Conservation (phyloP, 2,113 vertebrate species). For the Coregonus clupeaformis region DNA sequence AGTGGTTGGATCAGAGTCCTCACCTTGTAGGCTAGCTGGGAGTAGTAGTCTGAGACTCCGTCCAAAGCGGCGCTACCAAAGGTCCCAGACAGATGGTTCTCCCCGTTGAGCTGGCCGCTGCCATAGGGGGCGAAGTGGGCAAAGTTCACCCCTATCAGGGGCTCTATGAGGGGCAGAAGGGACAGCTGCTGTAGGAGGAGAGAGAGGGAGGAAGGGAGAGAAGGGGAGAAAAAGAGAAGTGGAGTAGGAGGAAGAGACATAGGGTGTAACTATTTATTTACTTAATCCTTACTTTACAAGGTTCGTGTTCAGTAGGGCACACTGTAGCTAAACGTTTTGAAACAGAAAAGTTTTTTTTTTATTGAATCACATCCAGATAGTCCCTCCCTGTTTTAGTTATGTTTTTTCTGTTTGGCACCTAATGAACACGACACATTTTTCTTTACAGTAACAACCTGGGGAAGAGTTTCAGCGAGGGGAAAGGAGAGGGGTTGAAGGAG, state of each 20-base stretch:
- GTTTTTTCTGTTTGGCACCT: no score
- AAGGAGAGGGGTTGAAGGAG: no score
- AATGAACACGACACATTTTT: no score
- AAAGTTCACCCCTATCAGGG: constrained; percentile 94
- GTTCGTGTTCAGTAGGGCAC: no score
- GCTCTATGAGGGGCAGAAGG: constrained; percentile 95
- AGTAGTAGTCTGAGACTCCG: constrained; percentile 96
- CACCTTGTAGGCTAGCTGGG: constrained; percentile 92
- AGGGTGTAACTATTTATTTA: no score
- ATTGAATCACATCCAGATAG: no score
- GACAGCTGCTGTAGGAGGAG: constrained; percentile 84
- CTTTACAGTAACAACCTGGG: no score
- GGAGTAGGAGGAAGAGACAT: neutral
- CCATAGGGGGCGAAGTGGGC: constrained; percentile 96
- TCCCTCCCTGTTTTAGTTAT: no score
- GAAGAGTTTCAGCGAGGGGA: no score
- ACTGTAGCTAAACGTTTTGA: no score
- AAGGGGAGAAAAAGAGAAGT: neutral
- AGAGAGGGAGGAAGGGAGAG: constrained; percentile 24
- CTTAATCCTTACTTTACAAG: no score
- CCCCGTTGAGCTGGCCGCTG: constrained; percentile 88
- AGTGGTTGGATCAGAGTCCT: neutral
- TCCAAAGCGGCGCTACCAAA: constrained; percentile 95
- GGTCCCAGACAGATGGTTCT: constrained; percentile 88
- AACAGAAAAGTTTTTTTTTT: no score